Evolutionary conservation across 2,113 vertebrate species (phyloP).

Genomic region (Sardina pilchardus): DNA sequence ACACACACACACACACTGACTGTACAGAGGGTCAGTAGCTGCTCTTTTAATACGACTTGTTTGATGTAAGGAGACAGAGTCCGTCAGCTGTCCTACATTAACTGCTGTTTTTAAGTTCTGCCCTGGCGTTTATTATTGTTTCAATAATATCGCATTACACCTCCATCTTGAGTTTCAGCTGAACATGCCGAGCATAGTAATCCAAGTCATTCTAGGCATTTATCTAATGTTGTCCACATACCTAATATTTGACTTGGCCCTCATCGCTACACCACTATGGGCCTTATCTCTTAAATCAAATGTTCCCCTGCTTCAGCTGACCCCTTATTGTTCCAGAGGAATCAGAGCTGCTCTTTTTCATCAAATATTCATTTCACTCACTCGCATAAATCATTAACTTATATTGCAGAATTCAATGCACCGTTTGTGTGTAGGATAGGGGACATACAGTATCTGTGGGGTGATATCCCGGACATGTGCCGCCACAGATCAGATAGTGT

Average conservation of each 20-base stretch:
- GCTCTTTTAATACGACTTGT: constrained; percentile 24
- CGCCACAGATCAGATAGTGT: not conserved
- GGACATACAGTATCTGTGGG: not conserved
- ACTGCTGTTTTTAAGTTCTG: constrained; percentile 43
- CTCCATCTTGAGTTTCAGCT: constrained; percentile 32
- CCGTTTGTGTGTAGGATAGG: not conserved
- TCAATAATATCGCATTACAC: constrained; percentile 45
- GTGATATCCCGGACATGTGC: not conserved
- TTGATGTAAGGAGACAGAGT: constrained; percentile 14
- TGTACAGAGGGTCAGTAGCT: constrained; percentile 15
- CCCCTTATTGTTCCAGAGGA: constrained; percentile 20
- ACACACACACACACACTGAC: not conserved
- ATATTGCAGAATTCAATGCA: not conserved
- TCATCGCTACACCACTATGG: constrained; percentile 19
- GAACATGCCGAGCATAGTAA: constrained; percentile 29
- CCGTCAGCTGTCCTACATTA: constrained; percentile 42
- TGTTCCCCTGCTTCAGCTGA: constrained; percentile 11
- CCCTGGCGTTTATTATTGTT: constrained; percentile 42
- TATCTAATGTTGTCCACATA: constrained; percentile 33
- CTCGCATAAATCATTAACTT: constrained; percentile 13
- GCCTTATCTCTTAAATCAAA: constrained; percentile 36
- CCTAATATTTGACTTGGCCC: constrained; percentile 28
- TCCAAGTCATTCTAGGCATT: constrained; percentile 36
- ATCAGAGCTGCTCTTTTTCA: constrained; percentile 9
- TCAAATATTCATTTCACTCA: not conserved